Base-by-base conservation (phyloP, 2,888 invertebrate species). In the Limulus polyphemus region DNA sequence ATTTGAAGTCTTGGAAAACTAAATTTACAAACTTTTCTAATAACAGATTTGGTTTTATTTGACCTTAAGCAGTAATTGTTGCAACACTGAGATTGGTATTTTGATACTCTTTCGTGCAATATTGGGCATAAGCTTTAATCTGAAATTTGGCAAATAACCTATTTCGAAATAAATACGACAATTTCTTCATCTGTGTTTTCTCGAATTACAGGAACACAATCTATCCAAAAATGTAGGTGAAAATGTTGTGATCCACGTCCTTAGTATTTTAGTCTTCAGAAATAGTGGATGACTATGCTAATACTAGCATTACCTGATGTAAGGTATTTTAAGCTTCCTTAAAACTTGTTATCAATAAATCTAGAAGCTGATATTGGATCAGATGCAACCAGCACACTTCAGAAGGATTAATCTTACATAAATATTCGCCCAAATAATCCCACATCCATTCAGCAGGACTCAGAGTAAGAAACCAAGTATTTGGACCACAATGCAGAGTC, bases 371-470 rank as follows among this genome's bases (percentile, higher is more conserved):
- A 10, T 17, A 56, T 47, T 11, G 56, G 56, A 14, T 56, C 56
- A 2, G 47, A 9, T 11, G 56, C 56, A 11, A 56, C 56, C n/a
- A 56, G 47, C 46, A 46, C 46, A 32, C 32, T 32, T 56, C 7
- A 46, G 46, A 46, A 14, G 2, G 46, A 32, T 10, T 50, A 16
- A 11, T 58, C 58, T 17, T 7, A 52, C 52, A 16, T 52, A 52
- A 10, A 12, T 52, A 52, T 52, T 52, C 13, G 17, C 10, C 14
- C 17, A 52, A 52, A 12, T 52, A 14, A 10, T 52, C 50, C 58
- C 58, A 58, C 13, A 49, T 48, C 48, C 49, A 58, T 50, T 58
- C 58, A 50, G 17, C 14, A 17, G 58, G 58, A 58, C 58, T 58
- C 7, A 58, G 11, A 12, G 58, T 58, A 49, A 50, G 49, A 50